Base-by-base conservation (phyloP, 1,140 invertebrate genomes). In the Pachyrhynchus sulphureomaculatus region DNA sequence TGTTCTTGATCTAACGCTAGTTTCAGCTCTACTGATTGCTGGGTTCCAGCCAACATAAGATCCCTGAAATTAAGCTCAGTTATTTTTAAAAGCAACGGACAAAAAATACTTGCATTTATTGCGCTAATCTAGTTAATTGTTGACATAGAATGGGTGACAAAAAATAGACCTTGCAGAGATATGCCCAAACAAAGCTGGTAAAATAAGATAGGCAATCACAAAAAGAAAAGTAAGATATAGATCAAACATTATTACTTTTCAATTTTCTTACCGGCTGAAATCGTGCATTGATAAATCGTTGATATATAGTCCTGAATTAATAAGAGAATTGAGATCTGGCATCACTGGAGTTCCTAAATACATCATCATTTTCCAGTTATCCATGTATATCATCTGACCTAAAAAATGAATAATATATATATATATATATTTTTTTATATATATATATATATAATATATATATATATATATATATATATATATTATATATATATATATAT, bases 321-420 rank as follows among this genome's bases (percentile, higher is more conserved):
- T 91, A 66, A 98, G 83, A 0, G 90, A 88, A 41, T 93, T 90
- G 6, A 98, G 78, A 75, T 95, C 93, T 0, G 92, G 90, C 91
- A 98, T 95, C 59, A 98, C 91, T 0, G 96, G 96, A 0, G 94
- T 97, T 12, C 92, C 95, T 17, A 98, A 80, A 74, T 96, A 98
- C 83, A 97, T 92, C 79, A 98, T 95, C 86, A 94, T 91, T 62
- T 91, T 86, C 96, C 95, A 98, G 69, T 96, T 94, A 59, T 93
- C 90, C 92, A 98, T 96, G 74, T 94, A 96, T 69, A 98, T 89
- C 95, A 99, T 98, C 84, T 98, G 95, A 68, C 95, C 94, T 91
- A 71, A 23, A 68, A 64, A 66, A 15, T n/a, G 8, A 44, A 20
- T 18, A 12, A 47, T 47, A 23, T 13, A 34, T 8, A 24, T 20